These are phyloP conservation scores for Micromesistius poutassou DNA, from an alignment of 2,797 vertebrate genomes.

Conservation along the genomic window DNA sequence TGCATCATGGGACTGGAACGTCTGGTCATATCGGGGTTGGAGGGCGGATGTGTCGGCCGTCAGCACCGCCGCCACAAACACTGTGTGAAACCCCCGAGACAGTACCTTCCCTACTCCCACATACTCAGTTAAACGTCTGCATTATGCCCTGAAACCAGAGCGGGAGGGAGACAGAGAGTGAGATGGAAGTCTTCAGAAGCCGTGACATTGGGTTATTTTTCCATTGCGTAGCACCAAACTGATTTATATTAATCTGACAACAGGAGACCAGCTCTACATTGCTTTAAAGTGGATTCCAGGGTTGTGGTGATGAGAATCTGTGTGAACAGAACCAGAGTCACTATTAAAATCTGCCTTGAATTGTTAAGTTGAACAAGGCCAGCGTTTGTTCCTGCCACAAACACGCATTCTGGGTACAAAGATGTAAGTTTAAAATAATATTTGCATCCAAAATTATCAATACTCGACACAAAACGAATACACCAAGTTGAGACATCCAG, in stretches of 20 bases:
- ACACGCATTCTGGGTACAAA: not conserved
- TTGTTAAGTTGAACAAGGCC: not conserved
- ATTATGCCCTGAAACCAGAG: slow-evolving; percentile 30
- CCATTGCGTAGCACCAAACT: slow-evolving; percentile 35
- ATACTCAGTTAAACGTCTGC: slow-evolving; percentile 36
- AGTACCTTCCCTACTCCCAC: not conserved
- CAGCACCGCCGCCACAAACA: slow-evolving; percentile 48
- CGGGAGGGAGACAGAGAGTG: not conserved
- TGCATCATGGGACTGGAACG: not conserved
- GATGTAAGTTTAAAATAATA: not conserved
- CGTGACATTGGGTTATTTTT: slow-evolving; percentile 42
- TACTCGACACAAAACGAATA: not conserved
- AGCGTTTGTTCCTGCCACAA: not conserved
- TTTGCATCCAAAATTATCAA: not conserved
- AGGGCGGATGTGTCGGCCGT: slow-evolving; percentile 52
- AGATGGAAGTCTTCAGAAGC: slow-evolving; percentile 49
- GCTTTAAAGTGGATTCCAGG: not conserved
- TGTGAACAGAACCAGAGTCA: not conserved
- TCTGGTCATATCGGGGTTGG: slow-evolving; percentile 5
- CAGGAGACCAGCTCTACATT: not conserved
- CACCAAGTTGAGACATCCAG: not conserved
- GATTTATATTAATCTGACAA: slow-evolving; percentile 34
- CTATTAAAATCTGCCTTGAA: not conserved
- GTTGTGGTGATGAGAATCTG: not conserved
- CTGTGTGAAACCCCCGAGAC: slow-evolving; percentile 31